A percentile compares a stretch with the other conserved stretches of the same genome.
phyloP scores from a whole-genome alignment of 2,113 vertebrate species.

The Opisthocomus hoazin region DNA sequence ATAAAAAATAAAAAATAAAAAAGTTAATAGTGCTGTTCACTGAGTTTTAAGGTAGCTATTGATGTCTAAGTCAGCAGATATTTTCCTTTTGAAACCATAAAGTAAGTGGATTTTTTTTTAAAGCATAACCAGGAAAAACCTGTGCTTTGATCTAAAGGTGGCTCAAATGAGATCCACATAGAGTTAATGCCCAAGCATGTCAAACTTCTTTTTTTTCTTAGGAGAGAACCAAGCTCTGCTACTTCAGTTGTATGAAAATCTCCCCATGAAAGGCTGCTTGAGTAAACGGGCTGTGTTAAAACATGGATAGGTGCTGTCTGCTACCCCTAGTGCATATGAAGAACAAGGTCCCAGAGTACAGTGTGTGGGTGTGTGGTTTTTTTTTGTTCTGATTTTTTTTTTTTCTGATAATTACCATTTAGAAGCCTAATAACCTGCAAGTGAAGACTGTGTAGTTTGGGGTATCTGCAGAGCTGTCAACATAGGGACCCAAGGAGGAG shows the following conservation, averaged over 20 bases:
- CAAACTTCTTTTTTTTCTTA: slow-evolving; percentile 30
- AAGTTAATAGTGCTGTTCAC: slow-evolving; percentile 70
- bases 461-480: neutral
- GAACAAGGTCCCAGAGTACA: neutral
- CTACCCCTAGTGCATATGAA: neutral
- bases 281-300: neutral
- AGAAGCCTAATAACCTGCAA: neutral
- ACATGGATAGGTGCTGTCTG: neutral
- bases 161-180: slow-evolving; percentile 70
- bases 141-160: slow-evolving; percentile 73
- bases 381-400: neutral
- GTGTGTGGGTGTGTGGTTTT: neutral
- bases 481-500: neutral
- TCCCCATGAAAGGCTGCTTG: neutral
- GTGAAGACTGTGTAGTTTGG: neutral
- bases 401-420: neutral
- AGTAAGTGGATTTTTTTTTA: slow-evolving; percentile 41
- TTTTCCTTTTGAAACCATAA: slow-evolving; percentile 74
- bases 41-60: slow-evolving; percentile 70
- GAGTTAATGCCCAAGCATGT: slow-evolving; percentile 56
- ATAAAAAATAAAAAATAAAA: slow-evolving; percentile 56
- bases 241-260: slow-evolving; percentile 28
- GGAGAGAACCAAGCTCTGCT: slow-evolving; percentile 20
- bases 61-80: slow-evolving; percentile 73
- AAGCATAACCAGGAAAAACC: slow-evolving; percentile 69